Percentiles rank a stretch among this genome's conserved stretches.
These are phyloP conservation scores for Neotragus pygmaeus DNA, from an alignment of 2,113 vertebrate species.

Conservation along the genomic window DNA sequence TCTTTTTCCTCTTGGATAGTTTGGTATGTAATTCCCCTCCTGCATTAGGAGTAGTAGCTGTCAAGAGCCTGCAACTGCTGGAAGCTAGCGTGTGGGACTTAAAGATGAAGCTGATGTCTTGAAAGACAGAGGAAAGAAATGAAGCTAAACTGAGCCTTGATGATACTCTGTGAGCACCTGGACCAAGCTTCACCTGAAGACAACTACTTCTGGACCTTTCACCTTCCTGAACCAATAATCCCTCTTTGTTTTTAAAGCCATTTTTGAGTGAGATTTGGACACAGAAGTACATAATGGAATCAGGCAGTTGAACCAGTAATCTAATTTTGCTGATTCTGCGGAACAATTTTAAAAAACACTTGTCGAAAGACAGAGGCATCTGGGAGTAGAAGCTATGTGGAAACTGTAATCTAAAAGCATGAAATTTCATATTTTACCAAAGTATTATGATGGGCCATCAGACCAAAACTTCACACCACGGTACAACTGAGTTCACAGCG, in stretches of 20 bases:
- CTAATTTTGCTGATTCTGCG: not conserved
- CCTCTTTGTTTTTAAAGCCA: not conserved
- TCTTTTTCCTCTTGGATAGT: not conserved
- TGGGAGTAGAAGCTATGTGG: conserved; percentile 18
- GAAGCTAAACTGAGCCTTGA: not conserved
- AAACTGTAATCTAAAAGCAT: conserved; percentile 36
- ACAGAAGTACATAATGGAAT: not conserved
- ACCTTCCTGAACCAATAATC: not conserved
- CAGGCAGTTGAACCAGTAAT: not conserved
- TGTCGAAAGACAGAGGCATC: not conserved
- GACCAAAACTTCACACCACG: conserved; percentile 47
- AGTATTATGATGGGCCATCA: conserved; percentile 16
- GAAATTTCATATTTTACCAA: conserved; percentile 59
- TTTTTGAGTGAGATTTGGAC: not conserved
- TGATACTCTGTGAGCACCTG: not conserved
- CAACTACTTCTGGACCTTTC: not conserved
- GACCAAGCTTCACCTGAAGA: not conserved
- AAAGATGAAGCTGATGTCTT: not conserved
- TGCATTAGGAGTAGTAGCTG: not conserved
- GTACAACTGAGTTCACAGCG: not conserved
- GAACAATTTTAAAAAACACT: conserved; percentile 1
- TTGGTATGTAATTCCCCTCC: not conserved
- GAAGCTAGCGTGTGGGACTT: not conserved
- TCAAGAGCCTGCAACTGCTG: not conserved
- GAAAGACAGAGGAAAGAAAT: not conserved